Base-by-base conservation (phyloP, 2,888 invertebrate species). In the Plutella xylostella region DNA sequence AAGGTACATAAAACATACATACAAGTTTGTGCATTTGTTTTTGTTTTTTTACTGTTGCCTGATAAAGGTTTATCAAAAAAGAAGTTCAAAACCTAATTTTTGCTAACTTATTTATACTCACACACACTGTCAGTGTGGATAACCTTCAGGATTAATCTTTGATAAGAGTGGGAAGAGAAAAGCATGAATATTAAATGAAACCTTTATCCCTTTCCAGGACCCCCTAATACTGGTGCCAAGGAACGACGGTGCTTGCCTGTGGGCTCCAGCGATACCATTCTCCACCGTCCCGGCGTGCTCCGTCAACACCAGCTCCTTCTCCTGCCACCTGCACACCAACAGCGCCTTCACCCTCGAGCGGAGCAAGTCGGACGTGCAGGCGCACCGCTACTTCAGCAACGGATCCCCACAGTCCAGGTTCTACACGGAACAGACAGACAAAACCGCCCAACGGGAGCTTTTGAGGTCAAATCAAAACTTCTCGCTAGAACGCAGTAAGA, bases 221-320 rank as follows among this genome's bases (percentile, higher is more conserved):
- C 88, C 88, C 1, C 66, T 88, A 11, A 63, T 88, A 33, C 68
- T 88, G 63, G 87, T 86, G 53, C 88, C 88, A 9, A 74, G 88
- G 51, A 89, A 88, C 65, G 85, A 86, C 51, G 88, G 88, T 15
- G 83, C 85, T 7, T 83, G 77, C 56, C 56, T 76, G 47, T 85
- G 76, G 82, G 85, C 78, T 11, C 84, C 84, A 0, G 56, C 80
- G 2, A 65, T 77, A 45, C 82, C 83, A 1, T 78, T 78, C 54
- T 83, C 83, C 1, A 72, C 82, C 1, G 60, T 60, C 11, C 72
- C 82, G 4, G 82, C 82, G 1, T 83, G 83, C 50, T 66, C 76
- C 12, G 65, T 71, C 3, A 77, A 72, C 51, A 74, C 72, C 9
- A 70, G 63, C 54, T 76, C 80, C 15, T 84, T 85, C 53, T 78